phyloP scores from a whole-genome alignment of 2,113 vertebrate species.

The Cyprinodon brontotheroides region DNA sequence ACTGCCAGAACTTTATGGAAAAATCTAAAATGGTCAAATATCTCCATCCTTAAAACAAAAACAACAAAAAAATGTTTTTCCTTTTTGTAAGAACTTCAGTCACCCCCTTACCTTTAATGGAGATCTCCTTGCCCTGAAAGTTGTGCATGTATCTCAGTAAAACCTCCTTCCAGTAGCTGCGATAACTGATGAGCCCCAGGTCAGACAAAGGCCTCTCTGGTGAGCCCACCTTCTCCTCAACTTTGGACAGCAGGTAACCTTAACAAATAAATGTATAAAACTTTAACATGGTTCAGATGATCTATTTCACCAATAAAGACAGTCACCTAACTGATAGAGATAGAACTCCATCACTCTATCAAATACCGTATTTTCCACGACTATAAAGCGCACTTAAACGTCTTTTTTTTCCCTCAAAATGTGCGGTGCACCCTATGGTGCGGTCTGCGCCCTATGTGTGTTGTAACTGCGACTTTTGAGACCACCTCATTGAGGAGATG shows the following conservation, averaged over 20 bases:
- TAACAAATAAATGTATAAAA: background rate
- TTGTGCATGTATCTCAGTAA: slow-evolving; percentile 94
- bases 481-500: no score
- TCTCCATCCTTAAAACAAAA: no score
- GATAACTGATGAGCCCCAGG: slow-evolving; percentile 96
- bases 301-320: background rate
- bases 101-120: slow-evolving; percentile 87
- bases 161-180: slow-evolving; percentile 99
- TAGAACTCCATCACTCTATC: background rate
- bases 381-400: no score
- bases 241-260: slow-evolving; percentile 98
- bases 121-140: slow-evolving; percentile 99
- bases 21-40: background rate
- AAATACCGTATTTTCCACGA: no score
- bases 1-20: background rate
- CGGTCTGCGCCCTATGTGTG: no score
- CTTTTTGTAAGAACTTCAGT: no score
- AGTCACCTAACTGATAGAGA: background rate
- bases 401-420: no score
- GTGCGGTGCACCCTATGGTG: no score
- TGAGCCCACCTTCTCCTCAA: slow-evolving; percentile 97
- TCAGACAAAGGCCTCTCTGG: slow-evolving; percentile 95
- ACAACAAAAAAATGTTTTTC: no score
- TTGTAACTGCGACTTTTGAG: no score
- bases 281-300: no score